Percentiles rank a stretch among this genome's conserved stretches.
Conservation (phyloP, 2,888 invertebrate species). For the Dryadula phaetusa region DNA sequence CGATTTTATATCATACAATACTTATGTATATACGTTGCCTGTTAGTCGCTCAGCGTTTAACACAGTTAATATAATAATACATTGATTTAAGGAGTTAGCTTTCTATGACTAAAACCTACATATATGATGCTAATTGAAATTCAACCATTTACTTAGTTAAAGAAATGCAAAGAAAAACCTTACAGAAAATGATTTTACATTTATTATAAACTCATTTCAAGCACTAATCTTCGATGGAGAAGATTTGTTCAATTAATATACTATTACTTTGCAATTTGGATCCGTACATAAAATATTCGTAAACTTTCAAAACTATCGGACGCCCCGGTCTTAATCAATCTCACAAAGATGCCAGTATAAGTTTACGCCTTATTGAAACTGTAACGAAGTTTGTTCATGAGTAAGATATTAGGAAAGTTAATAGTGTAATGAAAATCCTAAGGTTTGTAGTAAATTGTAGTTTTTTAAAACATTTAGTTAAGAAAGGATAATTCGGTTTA, state of each 20-base stretch:
- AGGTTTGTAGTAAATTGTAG: not conserved
- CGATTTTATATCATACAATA: no score
- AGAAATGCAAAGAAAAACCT: no score
- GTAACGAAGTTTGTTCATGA: not conserved
- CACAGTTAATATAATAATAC: no score
- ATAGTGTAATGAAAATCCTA: not conserved
- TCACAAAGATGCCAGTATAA: slow-evolving; percentile 2
- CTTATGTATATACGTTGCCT: no score
- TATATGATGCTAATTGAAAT: no score
- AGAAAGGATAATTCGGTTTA: not conserved
- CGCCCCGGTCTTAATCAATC: slow-evolving; percentile 22
- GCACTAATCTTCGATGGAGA: no score
- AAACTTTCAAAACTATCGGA: slow-evolving; percentile 19
- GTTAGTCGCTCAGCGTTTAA: no score
- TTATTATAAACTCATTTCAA: no score
- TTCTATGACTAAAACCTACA: no score
- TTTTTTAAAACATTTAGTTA: not conserved
- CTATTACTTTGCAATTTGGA: slow-evolving; percentile 4
- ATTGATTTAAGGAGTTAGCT: no score
- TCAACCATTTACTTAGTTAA: no score
- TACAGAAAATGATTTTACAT: no score
- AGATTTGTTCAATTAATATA: not conserved
- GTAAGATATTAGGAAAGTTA: slow-evolving; percentile 6
- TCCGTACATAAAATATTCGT: slow-evolving; percentile 14
- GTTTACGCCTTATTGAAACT: slow-evolving; percentile 22